These are phyloP conservation scores for Elachura formosa DNA, from an alignment of 2,113 vertebrate species.

Conservation along the genomic window DNA sequence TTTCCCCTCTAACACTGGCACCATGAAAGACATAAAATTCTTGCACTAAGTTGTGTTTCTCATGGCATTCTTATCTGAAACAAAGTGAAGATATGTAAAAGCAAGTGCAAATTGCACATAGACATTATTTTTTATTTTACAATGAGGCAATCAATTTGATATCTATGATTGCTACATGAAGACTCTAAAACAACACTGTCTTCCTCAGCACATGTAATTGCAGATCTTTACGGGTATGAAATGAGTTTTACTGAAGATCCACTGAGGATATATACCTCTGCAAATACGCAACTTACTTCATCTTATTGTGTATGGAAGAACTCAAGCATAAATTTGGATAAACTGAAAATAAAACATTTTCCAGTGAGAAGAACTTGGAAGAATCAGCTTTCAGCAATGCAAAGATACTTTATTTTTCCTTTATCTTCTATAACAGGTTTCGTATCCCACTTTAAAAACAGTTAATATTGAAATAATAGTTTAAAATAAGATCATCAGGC, in stretches of 20 bases:
- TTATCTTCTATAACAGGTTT: neutral
- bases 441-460: neutral
- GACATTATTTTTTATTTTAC: neutral
- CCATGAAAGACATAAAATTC: neutral
- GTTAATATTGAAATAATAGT: neutral
- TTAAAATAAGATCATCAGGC: constrained; percentile 44
- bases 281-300: neutral
- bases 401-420: neutral
- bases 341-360: neutral
- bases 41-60: neutral
- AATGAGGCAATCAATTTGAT: neutral
- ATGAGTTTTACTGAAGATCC: neutral
- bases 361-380: accelerated
- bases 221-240: neutral
- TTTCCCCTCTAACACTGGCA: neutral
- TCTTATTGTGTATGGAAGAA: neutral
- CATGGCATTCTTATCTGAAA: neutral
- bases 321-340: neutral
- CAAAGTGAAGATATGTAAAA: neutral
- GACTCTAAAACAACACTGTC: neutral
- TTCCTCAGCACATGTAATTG: neutral
- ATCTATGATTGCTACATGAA: neutral
- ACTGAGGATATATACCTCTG: accelerated
- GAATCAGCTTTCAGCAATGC: neutral
- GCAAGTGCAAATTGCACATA: neutral